Evolutionary conservation across 2,888 invertebrate species (phyloP).

Genomic region (Prostheceraeus crozeri): DNA sequence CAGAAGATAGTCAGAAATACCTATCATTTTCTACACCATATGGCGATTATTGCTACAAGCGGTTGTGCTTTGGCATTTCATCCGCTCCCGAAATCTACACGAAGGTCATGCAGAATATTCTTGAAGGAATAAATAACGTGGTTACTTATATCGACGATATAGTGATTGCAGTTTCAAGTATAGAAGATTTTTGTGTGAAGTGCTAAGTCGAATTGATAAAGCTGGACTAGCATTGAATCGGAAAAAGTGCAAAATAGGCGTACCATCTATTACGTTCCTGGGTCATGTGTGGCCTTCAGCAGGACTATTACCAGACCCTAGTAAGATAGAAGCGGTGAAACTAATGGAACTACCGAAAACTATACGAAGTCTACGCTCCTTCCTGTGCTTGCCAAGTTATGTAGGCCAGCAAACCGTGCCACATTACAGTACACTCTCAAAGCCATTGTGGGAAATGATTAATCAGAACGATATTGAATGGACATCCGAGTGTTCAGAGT

Average conservation of each 20-base stretch:
- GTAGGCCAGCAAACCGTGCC: not conserved
- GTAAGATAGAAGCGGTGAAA: constrained; percentile 12
- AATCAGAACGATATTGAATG: not conserved
- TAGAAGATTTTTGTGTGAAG: not conserved
- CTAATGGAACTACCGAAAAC: constrained; percentile 17
- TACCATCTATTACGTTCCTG: not conserved
- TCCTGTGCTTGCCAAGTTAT: constrained; percentile 1
- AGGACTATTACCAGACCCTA: not conserved
- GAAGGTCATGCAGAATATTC: not conserved
- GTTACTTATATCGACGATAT: constrained; percentile 11
- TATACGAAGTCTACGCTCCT: constrained; percentile 1
- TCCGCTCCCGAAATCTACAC: constrained; percentile 6
- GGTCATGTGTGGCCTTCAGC: not conserved
- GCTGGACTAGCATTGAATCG: constrained; percentile 13
- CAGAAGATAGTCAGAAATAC: not conserved
- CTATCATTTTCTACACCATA: constrained; percentile 11
- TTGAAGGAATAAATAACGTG: not conserved
- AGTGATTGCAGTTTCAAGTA: not conserved
- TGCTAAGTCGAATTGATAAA: not conserved
- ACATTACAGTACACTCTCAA: not conserved
- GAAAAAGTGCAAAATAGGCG: not conserved
- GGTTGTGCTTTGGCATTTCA: not conserved
- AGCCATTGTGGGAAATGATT: constrained; percentile 14
- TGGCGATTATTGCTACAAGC: constrained; percentile 4
- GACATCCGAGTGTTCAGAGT: not conserved